Percentiles rank a stretch among this genome's conserved stretches.
These are phyloP conservation scores for Zelleria hepariella DNA, from an alignment of 2,888 invertebrate species.

Conservation along the genomic window DNA sequence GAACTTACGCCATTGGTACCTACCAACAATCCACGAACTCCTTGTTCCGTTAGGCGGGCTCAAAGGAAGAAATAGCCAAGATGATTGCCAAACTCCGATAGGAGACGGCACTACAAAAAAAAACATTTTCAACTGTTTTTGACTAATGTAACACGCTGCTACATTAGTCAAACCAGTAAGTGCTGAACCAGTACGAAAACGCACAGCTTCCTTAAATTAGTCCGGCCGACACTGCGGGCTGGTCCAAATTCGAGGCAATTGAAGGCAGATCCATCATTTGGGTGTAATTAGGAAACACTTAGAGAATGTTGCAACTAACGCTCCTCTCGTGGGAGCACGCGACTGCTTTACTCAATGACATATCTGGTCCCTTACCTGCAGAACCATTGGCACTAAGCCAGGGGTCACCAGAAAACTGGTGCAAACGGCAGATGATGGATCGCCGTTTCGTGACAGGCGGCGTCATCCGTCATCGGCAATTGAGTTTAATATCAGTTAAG, in stretches of 20 bases:
- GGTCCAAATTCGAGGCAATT: neutral
- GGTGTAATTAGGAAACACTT: neutral
- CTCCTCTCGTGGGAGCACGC: neutral
- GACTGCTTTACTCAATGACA: neutral
- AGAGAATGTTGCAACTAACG: neutral
- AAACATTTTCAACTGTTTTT: no score
- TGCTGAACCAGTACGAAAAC: neutral
- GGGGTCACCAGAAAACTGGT: neutral
- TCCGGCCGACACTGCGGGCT: neutral
- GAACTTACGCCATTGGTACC: no score
- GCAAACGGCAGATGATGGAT: neutral
- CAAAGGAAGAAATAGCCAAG: no score
- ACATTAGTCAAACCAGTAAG: no score
- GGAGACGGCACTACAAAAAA: no score
- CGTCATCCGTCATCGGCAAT: constrained; percentile 2
- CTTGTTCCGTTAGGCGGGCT: no score
- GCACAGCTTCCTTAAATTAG: neutral
- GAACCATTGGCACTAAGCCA: neutral
- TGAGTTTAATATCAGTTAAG: constrained; percentile 3
- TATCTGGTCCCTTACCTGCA: neutral
- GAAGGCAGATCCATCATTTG: neutral
- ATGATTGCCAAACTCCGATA: no score
- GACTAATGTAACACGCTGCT: no score
- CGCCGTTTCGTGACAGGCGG: neutral
- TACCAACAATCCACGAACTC: no score